These are phyloP conservation scores for Scleropages formosus DNA, from an alignment of 2,797 vertebrate species.

Conservation along the genomic window DNA sequence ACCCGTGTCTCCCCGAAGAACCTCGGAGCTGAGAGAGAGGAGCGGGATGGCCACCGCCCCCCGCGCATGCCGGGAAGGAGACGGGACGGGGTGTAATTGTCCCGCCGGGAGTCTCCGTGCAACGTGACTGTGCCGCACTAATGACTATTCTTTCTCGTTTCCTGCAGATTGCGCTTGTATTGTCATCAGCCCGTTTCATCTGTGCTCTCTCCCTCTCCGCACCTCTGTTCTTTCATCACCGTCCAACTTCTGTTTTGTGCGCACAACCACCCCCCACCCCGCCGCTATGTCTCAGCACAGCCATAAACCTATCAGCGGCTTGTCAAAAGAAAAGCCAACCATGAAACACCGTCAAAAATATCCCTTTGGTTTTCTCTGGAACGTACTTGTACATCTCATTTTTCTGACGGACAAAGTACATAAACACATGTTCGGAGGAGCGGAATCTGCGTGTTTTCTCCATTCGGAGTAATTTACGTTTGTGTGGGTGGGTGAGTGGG, in stretches of 20 bases:
- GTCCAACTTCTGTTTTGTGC: slow-evolving; percentile 28
- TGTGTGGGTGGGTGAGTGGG: not conserved
- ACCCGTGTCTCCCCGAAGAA: no score
- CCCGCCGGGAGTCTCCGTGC: no score
- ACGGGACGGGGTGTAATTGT: no score
- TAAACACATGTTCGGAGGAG: slow-evolving; percentile 60
- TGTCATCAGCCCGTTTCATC: not conserved
- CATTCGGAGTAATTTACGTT: slow-evolving; percentile 25
- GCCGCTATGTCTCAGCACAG: slow-evolving; percentile 32
- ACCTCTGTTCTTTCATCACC: slow-evolving; percentile 13
- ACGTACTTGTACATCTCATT: slow-evolving; percentile 69
- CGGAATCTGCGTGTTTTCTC: slow-evolving; percentile 53
- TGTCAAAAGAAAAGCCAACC: slow-evolving; percentile 44
- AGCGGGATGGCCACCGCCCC: no score
- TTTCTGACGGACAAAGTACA: slow-evolving; percentile 69
- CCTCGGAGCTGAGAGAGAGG: no score
- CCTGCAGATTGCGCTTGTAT: not conserved
- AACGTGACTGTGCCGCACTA: not conserved
- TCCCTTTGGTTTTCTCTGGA: slow-evolving; percentile 46
- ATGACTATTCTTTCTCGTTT: not conserved
- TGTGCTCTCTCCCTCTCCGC: not conserved
- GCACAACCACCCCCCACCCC: slow-evolving; percentile 26
- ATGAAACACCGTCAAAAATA: slow-evolving; percentile 55
- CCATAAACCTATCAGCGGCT: slow-evolving; percentile 58
- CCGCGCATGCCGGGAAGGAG: no score